These are phyloP conservation scores for Anthophora plumipes DNA, from an alignment of 2,888 invertebrate species.

Conservation along the genomic window DNA sequence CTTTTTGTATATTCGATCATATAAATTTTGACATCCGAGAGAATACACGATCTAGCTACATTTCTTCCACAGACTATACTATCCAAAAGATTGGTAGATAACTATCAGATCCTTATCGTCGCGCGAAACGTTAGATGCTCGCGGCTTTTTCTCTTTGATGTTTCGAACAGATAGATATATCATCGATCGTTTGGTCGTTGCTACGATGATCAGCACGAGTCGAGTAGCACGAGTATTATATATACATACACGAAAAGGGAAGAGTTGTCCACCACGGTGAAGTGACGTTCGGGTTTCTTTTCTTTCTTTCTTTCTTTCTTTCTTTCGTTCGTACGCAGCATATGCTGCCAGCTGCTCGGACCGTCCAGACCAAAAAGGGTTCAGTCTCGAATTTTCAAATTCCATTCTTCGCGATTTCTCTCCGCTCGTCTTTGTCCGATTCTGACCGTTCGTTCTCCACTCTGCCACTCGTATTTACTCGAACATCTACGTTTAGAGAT, in stretches of 20 bases:
- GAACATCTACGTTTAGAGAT: no score
- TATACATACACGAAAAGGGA: conserved; percentile 39
- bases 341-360: conserved; percentile 78
- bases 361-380: conserved; percentile 68
- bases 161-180: conserved; percentile 25
- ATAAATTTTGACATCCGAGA: no score
- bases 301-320: conserved; percentile 31
- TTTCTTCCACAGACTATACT: not conserved
- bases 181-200: conserved; percentile 35
- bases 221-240: conserved; percentile 10
- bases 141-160: conserved; percentile 34
- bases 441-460: not conserved
- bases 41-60: not conserved
- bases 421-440: conserved; percentile 24
- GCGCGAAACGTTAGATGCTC: conserved; percentile 15
- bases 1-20: no score
- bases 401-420: conserved; percentile 63
- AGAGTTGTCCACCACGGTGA: conserved; percentile 39
- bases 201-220: conserved; percentile 26
- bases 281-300: conserved; percentile 51
- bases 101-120: conserved; percentile 38
- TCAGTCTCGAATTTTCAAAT: conserved; percentile 73
- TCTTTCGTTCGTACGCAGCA: conserved; percentile 65
- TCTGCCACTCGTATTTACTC: no score
- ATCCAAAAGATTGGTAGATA: not conserved